Evolutionary conservation across 37 sponge, comb jelly and placozoan genomes (phyloP).

Genomic region (Crambe crambe): DNA sequence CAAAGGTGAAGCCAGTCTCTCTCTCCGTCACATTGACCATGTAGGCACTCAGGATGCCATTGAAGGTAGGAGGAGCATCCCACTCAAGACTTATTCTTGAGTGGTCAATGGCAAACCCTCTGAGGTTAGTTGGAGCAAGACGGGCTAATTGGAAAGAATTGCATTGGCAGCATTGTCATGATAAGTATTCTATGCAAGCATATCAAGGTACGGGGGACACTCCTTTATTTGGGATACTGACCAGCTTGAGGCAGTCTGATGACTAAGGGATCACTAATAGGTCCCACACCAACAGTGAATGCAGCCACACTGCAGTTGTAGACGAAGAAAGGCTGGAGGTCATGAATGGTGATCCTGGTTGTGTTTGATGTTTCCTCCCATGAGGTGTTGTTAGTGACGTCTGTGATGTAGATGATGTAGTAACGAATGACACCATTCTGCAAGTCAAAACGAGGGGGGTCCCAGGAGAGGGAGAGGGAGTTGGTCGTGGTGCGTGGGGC

Average conservation of each 20-base stretch:
- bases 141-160: too few species aligned
- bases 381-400: background rate
- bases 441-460: constrained; percentile 10
- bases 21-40: background rate
- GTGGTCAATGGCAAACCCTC: background rate
- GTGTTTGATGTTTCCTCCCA: background rate
- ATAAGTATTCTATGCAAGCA: too few species aligned
- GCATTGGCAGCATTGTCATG: too few species aligned
- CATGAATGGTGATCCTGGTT: background rate
- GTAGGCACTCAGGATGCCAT: background rate
- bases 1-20: background rate
- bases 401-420: constrained; percentile 12
- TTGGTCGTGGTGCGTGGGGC: background rate
- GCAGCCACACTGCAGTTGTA: constrained; percentile 10
- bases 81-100: background rate
- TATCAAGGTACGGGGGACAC: too few species aligned
- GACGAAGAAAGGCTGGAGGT: constrained; percentile 3
- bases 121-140: background rate
- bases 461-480: constrained; percentile 16
- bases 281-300: background rate
- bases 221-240: too few species aligned
- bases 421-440: constrained; percentile 22
- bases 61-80: too few species aligned
- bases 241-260: constrained; percentile 1
- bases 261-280: background rate